Percentiles rank a stretch among this genome's conserved stretches.
These are phyloP conservation scores for Oxystoma pomonae DNA, from an alignment of 2,888 invertebrate species.

Conservation along the genomic window DNA sequence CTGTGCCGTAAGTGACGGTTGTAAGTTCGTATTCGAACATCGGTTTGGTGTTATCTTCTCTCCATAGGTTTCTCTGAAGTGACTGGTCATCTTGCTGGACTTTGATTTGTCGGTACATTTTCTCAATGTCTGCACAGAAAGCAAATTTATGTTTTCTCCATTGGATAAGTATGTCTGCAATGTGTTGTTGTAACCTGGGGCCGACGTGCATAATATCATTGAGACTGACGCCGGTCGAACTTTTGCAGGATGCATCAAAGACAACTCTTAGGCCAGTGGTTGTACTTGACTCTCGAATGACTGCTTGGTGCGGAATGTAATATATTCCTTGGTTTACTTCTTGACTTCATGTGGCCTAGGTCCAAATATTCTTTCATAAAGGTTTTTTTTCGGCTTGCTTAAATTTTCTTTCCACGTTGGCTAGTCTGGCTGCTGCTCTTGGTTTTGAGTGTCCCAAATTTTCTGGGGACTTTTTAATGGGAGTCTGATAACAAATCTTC, in stretches of 20 bases:
- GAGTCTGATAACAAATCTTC: too few relatives aligned
- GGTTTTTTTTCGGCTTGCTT: neutral
- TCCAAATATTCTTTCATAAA: slow-evolving; percentile 22
- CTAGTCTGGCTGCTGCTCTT: too few relatives aligned
- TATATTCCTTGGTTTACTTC: neutral
- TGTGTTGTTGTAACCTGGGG: neutral
- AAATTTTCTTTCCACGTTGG: slow-evolving; percentile 15
- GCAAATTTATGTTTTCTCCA: neutral
- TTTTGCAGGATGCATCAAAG: too few relatives aligned
- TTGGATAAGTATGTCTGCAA: neutral
- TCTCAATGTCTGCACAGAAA: neutral
- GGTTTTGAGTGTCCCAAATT: too few relatives aligned
- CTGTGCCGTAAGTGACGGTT: slow-evolving; percentile 28
- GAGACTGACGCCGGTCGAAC: too few relatives aligned
- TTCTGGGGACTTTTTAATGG: too few relatives aligned
- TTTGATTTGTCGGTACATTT: slow-evolving; percentile 5
- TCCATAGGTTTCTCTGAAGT: slow-evolving; percentile 27
- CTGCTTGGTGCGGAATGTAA: neutral
- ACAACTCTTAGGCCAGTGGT: too few relatives aligned
- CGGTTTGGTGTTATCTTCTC: slow-evolving; percentile 8
- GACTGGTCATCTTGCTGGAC: slow-evolving; percentile 7
- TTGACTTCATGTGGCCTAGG: neutral
- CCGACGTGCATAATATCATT: neutral
- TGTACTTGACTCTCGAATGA: slow-evolving; percentile 2
- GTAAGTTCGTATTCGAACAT: slow-evolving; percentile 19